Evolutionary conservation across 2,888 invertebrate species (phyloP).

Genomic region (Zonitis immaculata): DNA sequence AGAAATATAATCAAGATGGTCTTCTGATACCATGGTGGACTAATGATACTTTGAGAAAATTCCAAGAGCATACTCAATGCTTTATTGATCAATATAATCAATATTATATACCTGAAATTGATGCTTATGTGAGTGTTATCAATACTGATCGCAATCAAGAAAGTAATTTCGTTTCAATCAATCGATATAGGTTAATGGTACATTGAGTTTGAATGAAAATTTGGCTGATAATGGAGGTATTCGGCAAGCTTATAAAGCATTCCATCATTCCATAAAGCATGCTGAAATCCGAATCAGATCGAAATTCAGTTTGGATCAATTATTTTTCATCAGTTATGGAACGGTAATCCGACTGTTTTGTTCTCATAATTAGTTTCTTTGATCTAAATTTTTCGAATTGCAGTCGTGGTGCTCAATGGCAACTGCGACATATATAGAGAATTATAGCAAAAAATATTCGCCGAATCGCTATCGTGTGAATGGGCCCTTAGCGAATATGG

Average conservation of each 20-base stretch:
- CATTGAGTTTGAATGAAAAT: conserved; percentile 49
- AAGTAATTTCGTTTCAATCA: background rate
- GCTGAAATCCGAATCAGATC: background rate
- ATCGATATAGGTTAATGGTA: conserved; percentile 48
- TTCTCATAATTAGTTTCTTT: background rate
- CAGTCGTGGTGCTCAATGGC: conserved; percentile 46
- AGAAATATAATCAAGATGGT: conserved; percentile 55
- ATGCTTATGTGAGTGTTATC: conserved; percentile 31
- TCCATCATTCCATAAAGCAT: conserved; percentile 24
- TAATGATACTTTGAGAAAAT: conserved; percentile 39
- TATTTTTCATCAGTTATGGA: conserved; percentile 46
- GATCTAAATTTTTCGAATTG: background rate
- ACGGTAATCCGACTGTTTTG: conserved; percentile 34
- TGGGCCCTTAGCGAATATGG: conserved; percentile 44
- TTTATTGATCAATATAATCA: conserved; percentile 47
- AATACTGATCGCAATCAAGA: background rate
- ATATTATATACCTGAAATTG: conserved; percentile 43
- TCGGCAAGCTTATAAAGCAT: conserved; percentile 40
- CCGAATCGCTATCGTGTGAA: conserved; percentile 43
- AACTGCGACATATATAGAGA: conserved; percentile 31
- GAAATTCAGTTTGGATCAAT: conserved; percentile 40
- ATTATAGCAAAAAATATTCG: conserved; percentile 29
- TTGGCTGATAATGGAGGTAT: conserved; percentile 46
- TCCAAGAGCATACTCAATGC: conserved; percentile 41
- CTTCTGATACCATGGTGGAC: conserved; percentile 44